Percentiles rank a stretch among this genome's conserved stretches.
These are phyloP conservation scores for Drosophila grimshawi DNA, from an alignment of 1,140 invertebrate species.

Conservation along the genomic window DNA sequence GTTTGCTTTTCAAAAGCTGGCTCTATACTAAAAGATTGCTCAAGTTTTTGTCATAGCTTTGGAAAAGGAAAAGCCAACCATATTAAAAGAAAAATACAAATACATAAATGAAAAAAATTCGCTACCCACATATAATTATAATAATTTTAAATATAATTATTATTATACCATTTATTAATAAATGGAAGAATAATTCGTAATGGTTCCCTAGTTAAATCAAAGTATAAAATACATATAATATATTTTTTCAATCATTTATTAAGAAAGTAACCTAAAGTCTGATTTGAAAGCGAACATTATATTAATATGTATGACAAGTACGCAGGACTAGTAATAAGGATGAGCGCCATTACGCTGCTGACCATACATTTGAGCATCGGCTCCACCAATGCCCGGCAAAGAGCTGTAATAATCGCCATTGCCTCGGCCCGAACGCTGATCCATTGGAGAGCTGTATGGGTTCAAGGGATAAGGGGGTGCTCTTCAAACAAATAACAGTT, in stretches of 20 bases:
- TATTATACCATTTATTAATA: conserved; percentile 2
- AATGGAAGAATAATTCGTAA: too few species aligned
- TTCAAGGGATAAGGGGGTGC: neutral
- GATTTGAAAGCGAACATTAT: too few species aligned
- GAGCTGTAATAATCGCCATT: conserved; percentile 67
- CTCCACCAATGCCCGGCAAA: conserved; percentile 57
- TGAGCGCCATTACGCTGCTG: conserved; percentile 6
- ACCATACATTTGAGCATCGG: conserved; percentile 51
- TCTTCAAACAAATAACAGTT: neutral
- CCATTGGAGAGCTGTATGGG: conserved; percentile 49
- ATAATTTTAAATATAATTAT: too few species aligned
- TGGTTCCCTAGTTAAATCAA: too few species aligned
- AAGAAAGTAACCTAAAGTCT: neutral
- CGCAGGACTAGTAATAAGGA: conserved; percentile 42
- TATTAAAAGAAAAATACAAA: too few species aligned
- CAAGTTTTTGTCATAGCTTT: neutral
- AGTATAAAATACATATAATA: neutral
- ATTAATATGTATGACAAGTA: conserved; percentile 4
- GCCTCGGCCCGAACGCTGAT: conserved; percentile 45
- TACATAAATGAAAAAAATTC: too few species aligned
- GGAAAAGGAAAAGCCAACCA: neutral
- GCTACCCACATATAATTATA: too few species aligned
- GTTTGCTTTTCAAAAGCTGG: neutral
- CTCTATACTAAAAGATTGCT: neutral
- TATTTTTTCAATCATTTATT: conserved; percentile 1